Percentiles rank a stretch among this genome's conserved stretches.
These are phyloP conservation scores for Stichodactyla helianthus DNA, from an alignment of 64 coral and sea anemone genomes.

Conservation along the genomic window DNA sequence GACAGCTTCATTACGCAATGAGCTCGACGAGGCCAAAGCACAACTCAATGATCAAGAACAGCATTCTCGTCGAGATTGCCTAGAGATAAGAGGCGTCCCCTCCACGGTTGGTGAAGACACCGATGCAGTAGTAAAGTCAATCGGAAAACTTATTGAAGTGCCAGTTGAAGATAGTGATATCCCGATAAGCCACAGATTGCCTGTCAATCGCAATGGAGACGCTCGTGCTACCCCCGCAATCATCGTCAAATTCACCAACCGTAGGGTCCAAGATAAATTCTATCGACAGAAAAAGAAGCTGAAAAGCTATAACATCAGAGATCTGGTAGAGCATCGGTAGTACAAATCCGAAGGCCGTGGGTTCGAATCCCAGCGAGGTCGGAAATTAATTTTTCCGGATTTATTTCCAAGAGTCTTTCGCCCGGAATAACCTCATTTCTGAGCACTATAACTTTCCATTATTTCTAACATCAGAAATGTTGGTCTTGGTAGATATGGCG, in stretches of 20 bases:
- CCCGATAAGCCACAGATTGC: constrained; percentile 13
- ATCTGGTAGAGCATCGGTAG: no score
- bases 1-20: background rate
- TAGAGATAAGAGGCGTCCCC: constrained; percentile 34
- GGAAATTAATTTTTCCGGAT: no score
- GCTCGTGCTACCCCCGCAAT: constrained; percentile 2
- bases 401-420: no score
- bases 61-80: constrained; percentile 2
- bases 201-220: background rate
- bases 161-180: constrained; percentile 3
- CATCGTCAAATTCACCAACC: constrained; percentile 28
- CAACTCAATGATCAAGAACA: background rate
- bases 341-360: no score
- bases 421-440: no score
- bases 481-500: constrained; percentile 27
- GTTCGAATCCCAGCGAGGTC: no score
- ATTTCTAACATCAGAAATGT: no score
- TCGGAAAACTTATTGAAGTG: background rate
- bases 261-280: constrained; percentile 20
- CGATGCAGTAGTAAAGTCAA: background rate
- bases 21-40: background rate
- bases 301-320: constrained; percentile 22
- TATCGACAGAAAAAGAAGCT: constrained; percentile 19
- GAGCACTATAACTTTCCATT: no score
- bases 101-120: background rate